phyloP scores from a whole-genome alignment of 2,888 invertebrate species.

The Tetranychus truncatus region DNA sequence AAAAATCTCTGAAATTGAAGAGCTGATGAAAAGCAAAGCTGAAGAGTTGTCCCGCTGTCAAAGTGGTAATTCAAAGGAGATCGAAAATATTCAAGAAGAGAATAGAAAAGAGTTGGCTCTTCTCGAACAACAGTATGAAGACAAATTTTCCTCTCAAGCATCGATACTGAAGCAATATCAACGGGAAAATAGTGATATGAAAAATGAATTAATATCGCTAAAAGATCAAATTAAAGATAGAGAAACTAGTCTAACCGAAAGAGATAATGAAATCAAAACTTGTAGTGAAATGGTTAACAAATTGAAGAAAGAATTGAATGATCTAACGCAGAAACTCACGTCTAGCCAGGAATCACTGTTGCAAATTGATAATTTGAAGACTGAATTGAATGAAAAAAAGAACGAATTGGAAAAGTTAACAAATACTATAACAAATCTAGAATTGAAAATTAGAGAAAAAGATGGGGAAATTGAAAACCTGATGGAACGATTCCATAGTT shows the following conservation, averaged over 20 bases:
- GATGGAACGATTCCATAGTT: conserved; percentile 14
- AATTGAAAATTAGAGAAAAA: conserved; percentile 17
- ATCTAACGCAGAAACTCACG: conserved; percentile 1
- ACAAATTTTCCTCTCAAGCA: background rate
- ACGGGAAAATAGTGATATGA: conserved; percentile 17
- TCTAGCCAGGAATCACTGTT: conserved; percentile 13
- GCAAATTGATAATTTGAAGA: conserved; percentile 8
- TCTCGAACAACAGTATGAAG: background rate
- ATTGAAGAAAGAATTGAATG: conserved; percentile 14
- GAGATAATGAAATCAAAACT: background rate
- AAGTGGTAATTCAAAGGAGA: conserved; percentile 16
- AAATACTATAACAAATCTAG: conserved; percentile 17
- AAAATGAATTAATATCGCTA: conserved; percentile 18
- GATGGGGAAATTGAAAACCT: conserved; percentile 20
- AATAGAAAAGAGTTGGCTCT: conserved; percentile 25
- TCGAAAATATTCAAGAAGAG: conserved; percentile 27
- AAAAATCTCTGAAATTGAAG: background rate
- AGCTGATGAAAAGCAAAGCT: background rate
- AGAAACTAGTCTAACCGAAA: conserved; percentile 1
- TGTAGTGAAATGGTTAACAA: conserved; percentile 13
- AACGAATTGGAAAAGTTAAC: background rate
- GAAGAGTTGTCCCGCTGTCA: background rate
- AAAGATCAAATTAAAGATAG: conserved; percentile 16
- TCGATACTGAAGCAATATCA: conserved; percentile 3
- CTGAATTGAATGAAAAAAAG: background rate